Evolutionary conservation across 2,113 vertebrate species (phyloP).

Genomic region (Mirza zaza): DNA sequence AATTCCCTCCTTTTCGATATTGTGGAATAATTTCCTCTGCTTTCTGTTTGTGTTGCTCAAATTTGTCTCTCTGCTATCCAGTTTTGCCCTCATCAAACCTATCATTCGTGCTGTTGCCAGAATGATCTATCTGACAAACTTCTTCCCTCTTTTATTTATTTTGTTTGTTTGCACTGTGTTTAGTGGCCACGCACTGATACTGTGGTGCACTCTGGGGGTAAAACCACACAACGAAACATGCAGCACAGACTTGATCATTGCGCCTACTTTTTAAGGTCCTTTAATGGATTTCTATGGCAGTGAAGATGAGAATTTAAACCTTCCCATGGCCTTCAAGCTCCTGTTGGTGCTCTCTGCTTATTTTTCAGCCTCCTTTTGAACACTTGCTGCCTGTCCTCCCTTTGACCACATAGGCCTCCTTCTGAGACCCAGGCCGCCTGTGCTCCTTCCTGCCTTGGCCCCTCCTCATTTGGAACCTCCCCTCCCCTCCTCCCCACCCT

Average conservation of each 20-base stretch:
- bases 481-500: background rate
- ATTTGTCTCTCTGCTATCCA: background rate
- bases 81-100: background rate
- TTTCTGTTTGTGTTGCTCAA: background rate
- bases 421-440: background rate
- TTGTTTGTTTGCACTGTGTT: background rate
- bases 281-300: background rate
- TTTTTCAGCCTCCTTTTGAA: background rate
- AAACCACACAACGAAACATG: background rate
- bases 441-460: background rate
- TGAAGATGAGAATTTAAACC: background rate
- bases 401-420: background rate
- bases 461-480: background rate
- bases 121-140: background rate
- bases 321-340: background rate
- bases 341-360: background rate
- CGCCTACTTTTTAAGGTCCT: background rate
- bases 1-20: too few species aligned
- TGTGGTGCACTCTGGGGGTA: background rate
- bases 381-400: background rate
- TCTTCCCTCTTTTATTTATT: background rate
- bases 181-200: background rate
- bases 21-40: background rate
- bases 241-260: background rate
- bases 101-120: background rate